Conservation (phyloP, 2,113 vertebrate species). For the Pontoporia blainvillei region DNA sequence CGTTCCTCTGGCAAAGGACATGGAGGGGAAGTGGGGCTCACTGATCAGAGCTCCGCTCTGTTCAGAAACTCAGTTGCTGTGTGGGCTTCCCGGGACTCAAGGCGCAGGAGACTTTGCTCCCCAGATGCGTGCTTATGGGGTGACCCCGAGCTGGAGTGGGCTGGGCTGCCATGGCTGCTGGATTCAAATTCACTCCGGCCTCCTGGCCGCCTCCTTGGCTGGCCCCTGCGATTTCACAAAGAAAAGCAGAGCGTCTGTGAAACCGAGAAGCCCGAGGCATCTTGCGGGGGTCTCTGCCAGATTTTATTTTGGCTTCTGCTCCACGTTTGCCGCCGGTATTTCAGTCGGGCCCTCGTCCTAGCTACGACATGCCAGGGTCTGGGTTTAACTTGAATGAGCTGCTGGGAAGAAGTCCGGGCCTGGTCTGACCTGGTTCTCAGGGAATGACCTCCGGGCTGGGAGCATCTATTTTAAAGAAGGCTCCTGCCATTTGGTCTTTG, state of each 20-base stretch:
- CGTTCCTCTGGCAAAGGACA: rapidly evolving
- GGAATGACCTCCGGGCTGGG: conserved; percentile 2
- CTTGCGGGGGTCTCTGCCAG: not conserved
- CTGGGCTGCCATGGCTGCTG: rapidly evolving
- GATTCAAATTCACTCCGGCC: rapidly evolving
- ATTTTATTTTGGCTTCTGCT: not conserved
- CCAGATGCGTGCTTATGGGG: rapidly evolving
- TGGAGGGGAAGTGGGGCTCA: rapidly evolving
- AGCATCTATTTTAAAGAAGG: conserved; percentile 65
- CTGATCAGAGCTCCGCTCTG: rapidly evolving
- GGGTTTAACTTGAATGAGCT: not conserved
- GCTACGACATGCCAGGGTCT: not conserved
- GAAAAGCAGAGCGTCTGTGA: rapidly evolving
- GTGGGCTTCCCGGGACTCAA: not conserved
- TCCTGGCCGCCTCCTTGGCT: rapidly evolving
- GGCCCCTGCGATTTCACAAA: not conserved
- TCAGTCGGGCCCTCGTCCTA: rapidly evolving
- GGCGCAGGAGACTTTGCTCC: rapidly evolving
- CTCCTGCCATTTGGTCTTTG: conserved; percentile 67
- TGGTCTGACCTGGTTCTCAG: conserved; percentile 14
- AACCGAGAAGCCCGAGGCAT: rapidly evolving
- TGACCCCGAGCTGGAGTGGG: rapidly evolving
- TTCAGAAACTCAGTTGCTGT: rapidly evolving
- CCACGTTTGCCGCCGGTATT: rapidly evolving
- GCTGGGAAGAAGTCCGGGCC: not conserved